Evolutionary conservation across 1,140 invertebrate species (phyloP), one percentile per base, ranked within the genome.

Genomic region (Cotesia glomerata): DNA sequence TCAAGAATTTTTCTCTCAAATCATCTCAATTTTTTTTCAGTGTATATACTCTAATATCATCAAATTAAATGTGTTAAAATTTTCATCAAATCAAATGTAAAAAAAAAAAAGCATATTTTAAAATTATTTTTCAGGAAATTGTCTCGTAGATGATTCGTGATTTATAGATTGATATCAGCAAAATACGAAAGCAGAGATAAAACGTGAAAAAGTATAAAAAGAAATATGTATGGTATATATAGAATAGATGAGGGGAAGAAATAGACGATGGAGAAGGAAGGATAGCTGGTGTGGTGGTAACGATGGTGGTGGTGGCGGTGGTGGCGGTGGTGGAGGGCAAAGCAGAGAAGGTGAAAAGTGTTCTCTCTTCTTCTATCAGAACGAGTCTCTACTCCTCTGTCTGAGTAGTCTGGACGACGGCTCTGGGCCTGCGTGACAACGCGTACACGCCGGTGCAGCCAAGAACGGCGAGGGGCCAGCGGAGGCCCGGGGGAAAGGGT

Each of bases 361-460:
- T 51, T 52, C n/a, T 70, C 49, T 52, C 39, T 35, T 71, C 61
- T 67, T 56, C 39, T 45, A 45, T 45, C 39, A 45, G 7, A 11
- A 45, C 39, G 39, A 45, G 39, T 7, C 39, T 7, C 18, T 39
- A 75, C 63, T 7, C 18, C 54, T 75, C 63, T 76, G 73, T 76
- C 74, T 79, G 71, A 75, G 39, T 45, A 45, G 78, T 85, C 79
- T 84, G 78, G 81, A 76, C 80, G 78, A 77, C 78, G 76, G 77
- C 79, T 82, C 82, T 84, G 84, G 80, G 83, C 81, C 81, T 85
- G 83, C 84, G 84, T 85, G 83, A 85, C 83, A 82, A 85, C 82
- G 82, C 82, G 84, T 82, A 81, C 78, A 82, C 80, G 77, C 79
- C 73, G 59, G 52, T 75, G 74, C 74, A 75, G 58, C 63, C 26